A percentile compares a stretch with the other conserved stretches of the same genome.
phyloP scores from a whole-genome alignment of 2,888 invertebrate species.

The Drosophila vallismaia region DNA sequence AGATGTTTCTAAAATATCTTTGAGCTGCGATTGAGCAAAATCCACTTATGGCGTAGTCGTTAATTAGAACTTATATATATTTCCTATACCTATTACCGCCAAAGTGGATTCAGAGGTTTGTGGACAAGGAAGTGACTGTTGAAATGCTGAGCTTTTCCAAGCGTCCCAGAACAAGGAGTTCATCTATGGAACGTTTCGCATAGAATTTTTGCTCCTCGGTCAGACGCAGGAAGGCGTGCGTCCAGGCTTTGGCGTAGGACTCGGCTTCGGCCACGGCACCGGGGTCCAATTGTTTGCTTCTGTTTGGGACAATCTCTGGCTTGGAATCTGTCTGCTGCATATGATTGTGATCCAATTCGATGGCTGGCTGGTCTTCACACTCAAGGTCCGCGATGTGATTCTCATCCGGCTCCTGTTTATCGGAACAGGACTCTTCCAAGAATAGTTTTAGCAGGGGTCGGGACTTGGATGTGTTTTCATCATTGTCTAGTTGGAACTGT shows the following conservation, averaged over 20 bases:
- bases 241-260: slow-evolving; percentile 64
- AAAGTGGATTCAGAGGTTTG: slow-evolving; percentile 54
- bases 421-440: slow-evolving; percentile 34
- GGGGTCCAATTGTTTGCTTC: slow-evolving; percentile 44
- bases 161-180: slow-evolving; percentile 61
- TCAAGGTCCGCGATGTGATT: not conserved
- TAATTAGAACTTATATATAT: not conserved
- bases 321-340: slow-evolving; percentile 33
- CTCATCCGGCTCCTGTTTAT: slow-evolving; percentile 15
- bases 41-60: not conserved
- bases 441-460: slow-evolving; percentile 60
- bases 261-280: slow-evolving; percentile 65
- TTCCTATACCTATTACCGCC: not conserved
- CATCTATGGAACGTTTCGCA: slow-evolving; percentile 70
- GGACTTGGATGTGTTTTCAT: slow-evolving; percentile 3
- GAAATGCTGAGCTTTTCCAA: slow-evolving; percentile 61
- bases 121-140: slow-evolving; percentile 63
- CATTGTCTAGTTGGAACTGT: not conserved
- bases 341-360: slow-evolving; percentile 47
- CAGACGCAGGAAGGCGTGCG: slow-evolving; percentile 67
- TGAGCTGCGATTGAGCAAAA: no score
- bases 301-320: slow-evolving; percentile 26
- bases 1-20: no score
- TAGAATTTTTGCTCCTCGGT: slow-evolving; percentile 69
- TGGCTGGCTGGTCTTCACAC: slow-evolving; percentile 35